Conservation (phyloP, 2,888 invertebrate genomes). For the Exephanes ischioxanthus region DNA sequence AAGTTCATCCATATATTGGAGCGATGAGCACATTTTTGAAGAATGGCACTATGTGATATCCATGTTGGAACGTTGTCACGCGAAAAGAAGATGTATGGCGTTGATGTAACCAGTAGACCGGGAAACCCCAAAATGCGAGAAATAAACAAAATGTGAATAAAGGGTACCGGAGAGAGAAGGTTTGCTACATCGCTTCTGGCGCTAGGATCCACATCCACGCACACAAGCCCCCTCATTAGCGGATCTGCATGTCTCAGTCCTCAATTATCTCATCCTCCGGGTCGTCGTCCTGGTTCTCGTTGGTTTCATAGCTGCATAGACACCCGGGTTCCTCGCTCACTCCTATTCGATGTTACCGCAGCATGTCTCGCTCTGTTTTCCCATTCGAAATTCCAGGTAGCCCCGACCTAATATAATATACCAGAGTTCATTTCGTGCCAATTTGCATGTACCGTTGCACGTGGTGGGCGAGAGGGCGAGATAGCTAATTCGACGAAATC, state of each 20-base stretch:
- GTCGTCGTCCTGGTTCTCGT: conserved; percentile 65
- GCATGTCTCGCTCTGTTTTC: conserved; percentile 79
- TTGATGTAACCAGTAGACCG: background rate
- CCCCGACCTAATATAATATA: conserved; percentile 83
- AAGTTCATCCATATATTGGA: background rate
- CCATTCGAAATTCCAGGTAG: conserved; percentile 82
- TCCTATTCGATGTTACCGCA: conserved; percentile 44
- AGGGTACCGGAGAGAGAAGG: conserved; percentile 44
- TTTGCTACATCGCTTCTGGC: conserved; percentile 42
- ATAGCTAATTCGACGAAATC: conserved; percentile 82
- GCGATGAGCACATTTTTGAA: background rate
- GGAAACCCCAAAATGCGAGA: conserved; percentile 4
- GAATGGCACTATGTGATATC: no score
- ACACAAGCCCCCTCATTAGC: conserved; percentile 82
- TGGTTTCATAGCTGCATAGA: conserved; percentile 62
- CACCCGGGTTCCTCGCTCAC: conserved; percentile 27
- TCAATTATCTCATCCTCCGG: conserved; percentile 80
- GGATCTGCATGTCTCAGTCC: conserved; percentile 83
- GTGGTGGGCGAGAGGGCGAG: conserved; percentile 59
- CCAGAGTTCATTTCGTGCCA: conserved; percentile 84
- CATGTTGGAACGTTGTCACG: background rate
- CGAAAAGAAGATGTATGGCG: background rate
- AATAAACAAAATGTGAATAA: conserved; percentile 45
- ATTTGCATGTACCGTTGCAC: conserved; percentile 82
- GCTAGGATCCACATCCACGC: conserved; percentile 67